Conservation (phyloP, 2,113 vertebrate genomes). For the Coturnix japonica region DNA sequence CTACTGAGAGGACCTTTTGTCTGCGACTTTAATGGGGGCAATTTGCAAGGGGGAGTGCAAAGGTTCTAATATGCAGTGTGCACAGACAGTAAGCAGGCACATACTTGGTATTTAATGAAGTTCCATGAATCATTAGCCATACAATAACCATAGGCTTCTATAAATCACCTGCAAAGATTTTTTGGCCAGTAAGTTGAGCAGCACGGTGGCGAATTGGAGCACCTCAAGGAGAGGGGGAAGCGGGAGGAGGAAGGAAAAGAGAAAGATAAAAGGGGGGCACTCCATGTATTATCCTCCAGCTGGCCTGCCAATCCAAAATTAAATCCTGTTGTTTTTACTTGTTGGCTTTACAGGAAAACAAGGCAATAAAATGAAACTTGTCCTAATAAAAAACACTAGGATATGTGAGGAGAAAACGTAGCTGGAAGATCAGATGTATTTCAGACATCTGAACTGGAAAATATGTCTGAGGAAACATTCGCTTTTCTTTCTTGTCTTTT, state of each 20-base stretch:
- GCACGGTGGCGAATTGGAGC: constrained; percentile 19
- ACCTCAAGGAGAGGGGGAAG: constrained; percentile 1
- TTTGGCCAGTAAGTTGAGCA: background rate
- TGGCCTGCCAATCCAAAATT: constrained; percentile 50
- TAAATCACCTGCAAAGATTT: constrained; percentile 65
- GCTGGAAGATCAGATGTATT: background rate
- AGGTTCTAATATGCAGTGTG: constrained; percentile 75
- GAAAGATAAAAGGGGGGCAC: background rate
- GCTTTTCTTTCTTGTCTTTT: background rate
- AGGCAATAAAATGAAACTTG: constrained; percentile 56
- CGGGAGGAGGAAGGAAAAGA: background rate
- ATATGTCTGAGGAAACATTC: background rate
- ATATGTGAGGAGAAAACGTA: background rate
- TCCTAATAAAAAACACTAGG: constrained; percentile 37
- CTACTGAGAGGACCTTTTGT: constrained; percentile 82
- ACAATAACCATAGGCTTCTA: constrained; percentile 50
- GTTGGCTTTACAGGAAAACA: constrained; percentile 61
- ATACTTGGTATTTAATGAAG: constrained; percentile 75
- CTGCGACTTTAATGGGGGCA: constrained; percentile 73
- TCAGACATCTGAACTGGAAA: background rate
- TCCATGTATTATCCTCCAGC: background rate
- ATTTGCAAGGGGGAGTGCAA: constrained; percentile 71
- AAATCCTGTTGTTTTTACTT: constrained; percentile 70
- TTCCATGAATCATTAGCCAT: constrained; percentile 69
- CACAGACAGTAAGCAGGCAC: constrained; percentile 73